These are phyloP conservation scores for Semnornis frantzii DNA, from an alignment of 2,113 vertebrate genomes.

Conservation along the genomic window DNA sequence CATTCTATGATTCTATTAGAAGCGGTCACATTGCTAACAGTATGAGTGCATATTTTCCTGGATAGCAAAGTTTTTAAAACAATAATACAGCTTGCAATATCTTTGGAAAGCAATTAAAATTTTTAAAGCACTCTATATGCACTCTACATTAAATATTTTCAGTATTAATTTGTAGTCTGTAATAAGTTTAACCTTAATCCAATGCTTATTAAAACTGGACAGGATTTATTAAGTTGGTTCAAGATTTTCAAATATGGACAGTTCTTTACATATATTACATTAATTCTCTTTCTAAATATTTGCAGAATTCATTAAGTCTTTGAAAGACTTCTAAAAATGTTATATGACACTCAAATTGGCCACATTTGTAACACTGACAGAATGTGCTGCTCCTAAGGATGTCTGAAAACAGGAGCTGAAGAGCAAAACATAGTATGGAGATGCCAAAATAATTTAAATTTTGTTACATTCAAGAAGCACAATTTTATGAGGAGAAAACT, in stretches of 20 bases:
- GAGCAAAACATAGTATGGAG: not conserved
- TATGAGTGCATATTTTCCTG: not conserved
- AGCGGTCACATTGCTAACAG: not conserved
- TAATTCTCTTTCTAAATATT: slow-evolving; percentile 83
- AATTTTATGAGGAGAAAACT: not conserved
- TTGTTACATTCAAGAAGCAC: not conserved
- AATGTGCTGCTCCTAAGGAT: not conserved
- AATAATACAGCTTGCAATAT: slow-evolving; percentile 33
- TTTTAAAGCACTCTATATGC: slow-evolving; percentile 34
- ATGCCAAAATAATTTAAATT: not conserved
- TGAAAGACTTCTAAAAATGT: slow-evolving; percentile 69
- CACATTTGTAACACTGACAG: not conserved
- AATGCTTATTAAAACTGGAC: slow-evolving; percentile 77
- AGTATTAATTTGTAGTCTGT: slow-evolving; percentile 77
- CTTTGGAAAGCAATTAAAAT: slow-evolving; percentile 51
- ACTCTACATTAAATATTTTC: slow-evolving; percentile 71
- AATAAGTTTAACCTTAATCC: slow-evolving; percentile 79
- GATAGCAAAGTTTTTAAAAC: slow-evolving; percentile 21
- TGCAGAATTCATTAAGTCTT: slow-evolving; percentile 80
- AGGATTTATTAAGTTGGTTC: slow-evolving; percentile 80
- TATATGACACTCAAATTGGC: slow-evolving; percentile 45
- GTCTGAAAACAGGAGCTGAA: not conserved
- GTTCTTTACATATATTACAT: slow-evolving; percentile 80
- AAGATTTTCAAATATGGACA: slow-evolving; percentile 84
- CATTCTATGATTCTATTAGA: not conserved